phyloP scores from a whole-genome alignment of 1,140 invertebrate genomes.

The Megalonaias nervosa region DNA sequence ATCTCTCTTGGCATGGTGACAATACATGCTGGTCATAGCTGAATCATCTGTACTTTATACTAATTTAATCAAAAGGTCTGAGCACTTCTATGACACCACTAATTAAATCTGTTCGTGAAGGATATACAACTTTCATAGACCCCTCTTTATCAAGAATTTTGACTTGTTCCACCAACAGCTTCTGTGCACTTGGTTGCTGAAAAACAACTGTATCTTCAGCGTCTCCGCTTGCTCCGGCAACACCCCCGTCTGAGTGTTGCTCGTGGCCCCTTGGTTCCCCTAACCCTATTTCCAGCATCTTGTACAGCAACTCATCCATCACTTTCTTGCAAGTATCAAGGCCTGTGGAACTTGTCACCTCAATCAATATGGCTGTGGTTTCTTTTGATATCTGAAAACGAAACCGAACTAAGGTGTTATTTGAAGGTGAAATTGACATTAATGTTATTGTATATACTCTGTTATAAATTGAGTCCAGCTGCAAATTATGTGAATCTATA shows the following conservation, averaged over 20 bases:
- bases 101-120: slow-evolving; percentile 81
- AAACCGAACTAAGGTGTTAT: background rate
- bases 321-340: slow-evolving; percentile 80
- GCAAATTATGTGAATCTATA: too few relatives aligned
- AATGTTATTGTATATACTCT: too few relatives aligned
- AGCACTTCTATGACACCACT: slow-evolving; percentile 54
- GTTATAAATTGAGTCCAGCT: too few relatives aligned
- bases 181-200: slow-evolving; percentile 4
- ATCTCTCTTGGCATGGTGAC: too few relatives aligned
- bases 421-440: background rate
- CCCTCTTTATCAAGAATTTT: slow-evolving; percentile 81
- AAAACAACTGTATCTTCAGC: background rate
- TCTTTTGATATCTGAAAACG: slow-evolving; percentile 70
- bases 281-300: slow-evolving; percentile 74
- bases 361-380: slow-evolving; percentile 81
- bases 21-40: too few relatives aligned
- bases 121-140: slow-evolving; percentile 82
- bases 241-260: slow-evolving; percentile 11
- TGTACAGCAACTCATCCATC: slow-evolving; percentile 79
- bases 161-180: slow-evolving; percentile 78
- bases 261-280: slow-evolving; percentile 33
- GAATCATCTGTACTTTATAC: too few relatives aligned
- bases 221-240: too few relatives aligned
- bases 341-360: slow-evolving; percentile 83
- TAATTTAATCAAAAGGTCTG: slow-evolving; percentile 43